Base-by-base conservation (phyloP, 2,113 vertebrate species). In the Alligator sinensis region DNA sequence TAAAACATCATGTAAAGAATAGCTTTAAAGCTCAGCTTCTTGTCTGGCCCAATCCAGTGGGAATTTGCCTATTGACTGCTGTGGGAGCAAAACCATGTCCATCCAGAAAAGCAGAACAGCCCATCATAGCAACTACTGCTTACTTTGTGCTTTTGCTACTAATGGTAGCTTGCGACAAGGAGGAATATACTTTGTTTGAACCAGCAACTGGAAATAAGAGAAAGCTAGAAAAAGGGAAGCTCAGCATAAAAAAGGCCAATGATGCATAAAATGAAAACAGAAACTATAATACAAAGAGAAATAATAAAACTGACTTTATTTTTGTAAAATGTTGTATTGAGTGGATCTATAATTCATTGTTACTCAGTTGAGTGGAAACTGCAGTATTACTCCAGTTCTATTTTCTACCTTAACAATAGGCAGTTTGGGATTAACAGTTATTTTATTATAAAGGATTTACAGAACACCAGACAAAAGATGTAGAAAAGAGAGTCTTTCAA, bases 241-340 rank as follows among this genome's bases (percentile, higher is more conserved):
- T n/a, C 11, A 38, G 68, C 68, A 72, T 11, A 22, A 72, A 30
- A 72, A 72, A 72, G 47, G 47, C 47, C 47, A 47, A 47, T 47
- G 9, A 47, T 47, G 47, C 47, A 47, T 47, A 47, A 47, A 30
- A 89, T 16, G 19, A 66, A 81, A n/a, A 1, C 70, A 5, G 30
- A 38, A 11, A 5, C 11, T 2, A 10, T 15, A n/a, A 66, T 38
- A 64, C 76, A 4, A 38, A 17, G 25, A n/a, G 7, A 47, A 60
- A 3, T 0, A 34, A 62, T 0, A 59, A 47, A 19, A 0, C 66
- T 80, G 28, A 13, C 15, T 13, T 2, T 0, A 2, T 4, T 38
- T 6, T 38, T 4, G 27, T 1, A 17, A 34, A 3, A 0, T 1
- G n/a, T 11, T 54, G 4, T 2, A 5, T 58, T 6, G 84, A 12